Base-by-base conservation (phyloP, 1,140 invertebrate species). In the Chironomus striatipennis region DNA sequence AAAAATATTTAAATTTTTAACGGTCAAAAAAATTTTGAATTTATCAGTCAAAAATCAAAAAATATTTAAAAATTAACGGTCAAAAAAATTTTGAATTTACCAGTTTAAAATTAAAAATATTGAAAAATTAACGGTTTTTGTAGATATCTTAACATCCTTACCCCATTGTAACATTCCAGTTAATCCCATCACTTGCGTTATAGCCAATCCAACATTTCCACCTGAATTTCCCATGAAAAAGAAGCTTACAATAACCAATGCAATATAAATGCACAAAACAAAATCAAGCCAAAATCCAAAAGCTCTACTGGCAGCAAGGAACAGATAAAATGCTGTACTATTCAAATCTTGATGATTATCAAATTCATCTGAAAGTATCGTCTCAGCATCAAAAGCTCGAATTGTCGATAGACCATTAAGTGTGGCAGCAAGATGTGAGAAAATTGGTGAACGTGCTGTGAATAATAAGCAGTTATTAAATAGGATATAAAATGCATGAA, bases 331-430 rank as follows among this genome's bases (percentile, higher is more conserved):
- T 73, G 88, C 88, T 10, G 88, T 87, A 75, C 88, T 90, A 77
- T 91, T 89, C 43, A 88, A 76, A 79, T 91, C 88, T 87, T 95
- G 90, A 79, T 90, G 88, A 76, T 87, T 88, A 78, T 94, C 91
- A 77, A 94, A 94, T 82, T 94, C 90, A 43, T 88, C 82, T 76
- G 91, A 90, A 9, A 97, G 86, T 74, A 91, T 89, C 77, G 89
- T 85, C 82, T 96, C 88, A 0, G 90, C 90, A 43, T 87, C 85
- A 77, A 93, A 96, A 0, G 95, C 94, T 75, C 96, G 85, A 74
- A 98, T 95, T 0, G 95, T 97, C 0, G 92, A 87, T 24, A 98
- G 84, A 7, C 96, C 96, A 83, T 94, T 92, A 0, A 98, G 83
- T 0, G 95, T 91, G 24, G 94, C 90, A 80, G 91, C 95, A 73